Evolutionary conservation across 2,888 invertebrate species (phyloP).

Genomic region (Crematogaster levior): DNA sequence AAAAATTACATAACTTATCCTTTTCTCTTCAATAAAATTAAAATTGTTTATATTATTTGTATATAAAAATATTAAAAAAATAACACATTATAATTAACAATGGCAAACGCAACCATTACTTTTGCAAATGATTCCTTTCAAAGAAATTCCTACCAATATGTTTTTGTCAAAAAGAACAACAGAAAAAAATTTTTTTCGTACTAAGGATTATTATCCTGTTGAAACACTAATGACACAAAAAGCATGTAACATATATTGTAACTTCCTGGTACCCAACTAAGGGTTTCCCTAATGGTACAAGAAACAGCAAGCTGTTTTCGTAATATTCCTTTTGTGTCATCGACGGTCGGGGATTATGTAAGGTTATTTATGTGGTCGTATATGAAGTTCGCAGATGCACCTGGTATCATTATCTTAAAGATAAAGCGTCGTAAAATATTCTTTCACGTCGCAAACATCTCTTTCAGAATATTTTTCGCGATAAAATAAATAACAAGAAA

Average conservation of each 20-base stretch:
- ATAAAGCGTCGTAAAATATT: conserved; percentile 26
- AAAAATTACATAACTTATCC: background rate
- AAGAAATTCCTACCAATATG: background rate
- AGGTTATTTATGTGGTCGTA: conserved; percentile 36
- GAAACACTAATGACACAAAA: conserved; percentile 39
- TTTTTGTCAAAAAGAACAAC: background rate
- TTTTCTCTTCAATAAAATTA: background rate
- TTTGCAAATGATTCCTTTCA: background rate
- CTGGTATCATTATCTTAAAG: conserved; percentile 38
- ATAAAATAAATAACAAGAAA: background rate
- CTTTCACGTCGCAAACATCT: background rate
- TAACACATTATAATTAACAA: background rate
- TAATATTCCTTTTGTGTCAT: conserved; percentile 46
- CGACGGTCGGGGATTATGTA: conserved; percentile 11
- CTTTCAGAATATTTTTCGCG: conserved; percentile 1
- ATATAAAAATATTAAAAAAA: background rate
- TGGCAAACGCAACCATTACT: background rate
- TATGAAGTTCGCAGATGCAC: conserved; percentile 29
- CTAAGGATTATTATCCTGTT: conserved; percentile 30
- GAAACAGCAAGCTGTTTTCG: conserved; percentile 47
- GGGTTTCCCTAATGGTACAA: conserved; percentile 38
- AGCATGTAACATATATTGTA: conserved; percentile 19
- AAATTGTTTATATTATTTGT: background rate
- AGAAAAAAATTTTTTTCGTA: conserved; percentile 6
- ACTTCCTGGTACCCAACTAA: conserved; percentile 12